Conservation (phyloP, 2,888 invertebrate genomes). For the Norana najaformis region DNA sequence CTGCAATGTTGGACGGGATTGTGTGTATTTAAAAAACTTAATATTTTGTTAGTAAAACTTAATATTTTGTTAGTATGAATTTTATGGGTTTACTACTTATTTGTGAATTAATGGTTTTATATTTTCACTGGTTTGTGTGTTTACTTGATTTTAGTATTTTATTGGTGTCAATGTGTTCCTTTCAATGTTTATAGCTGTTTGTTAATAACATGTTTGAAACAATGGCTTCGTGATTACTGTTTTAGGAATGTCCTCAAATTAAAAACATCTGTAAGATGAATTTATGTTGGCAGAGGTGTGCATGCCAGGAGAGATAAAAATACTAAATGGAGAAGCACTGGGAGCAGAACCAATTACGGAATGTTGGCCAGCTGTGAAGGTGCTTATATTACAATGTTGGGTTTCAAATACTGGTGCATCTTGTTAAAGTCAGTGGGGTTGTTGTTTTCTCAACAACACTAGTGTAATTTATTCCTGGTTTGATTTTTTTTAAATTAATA, state of each 20-base stretch:
- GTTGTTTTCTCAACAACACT: neutral
- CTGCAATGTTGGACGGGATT: neutral
- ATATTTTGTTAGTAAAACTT: neutral
- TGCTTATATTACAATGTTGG: neutral
- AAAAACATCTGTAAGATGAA: slow-evolving; percentile 13
- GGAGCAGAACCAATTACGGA: neutral
- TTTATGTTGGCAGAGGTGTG: neutral
- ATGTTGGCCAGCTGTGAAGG: neutral
- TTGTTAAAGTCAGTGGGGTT: neutral
- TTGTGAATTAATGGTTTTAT: neutral
- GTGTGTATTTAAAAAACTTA: neutral
- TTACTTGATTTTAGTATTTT: neutral
- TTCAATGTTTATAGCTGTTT: neutral
- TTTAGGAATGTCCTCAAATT: neutral
- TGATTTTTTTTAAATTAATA: too few species aligned
- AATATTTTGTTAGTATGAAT: neutral
- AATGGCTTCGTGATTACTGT: neutral
- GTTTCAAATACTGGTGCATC: neutral
- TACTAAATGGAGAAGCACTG: neutral
- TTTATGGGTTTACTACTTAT: neutral
- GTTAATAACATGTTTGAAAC: neutral
- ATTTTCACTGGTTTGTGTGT: neutral
- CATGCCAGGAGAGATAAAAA: neutral
- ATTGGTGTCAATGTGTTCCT: neutral
- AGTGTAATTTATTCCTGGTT: too few species aligned